Evolutionary conservation across 2,888 invertebrate genomes (phyloP), one percentile per base, ranked within the genome.

Genomic region (Temnothorax rugatulus): DNA sequence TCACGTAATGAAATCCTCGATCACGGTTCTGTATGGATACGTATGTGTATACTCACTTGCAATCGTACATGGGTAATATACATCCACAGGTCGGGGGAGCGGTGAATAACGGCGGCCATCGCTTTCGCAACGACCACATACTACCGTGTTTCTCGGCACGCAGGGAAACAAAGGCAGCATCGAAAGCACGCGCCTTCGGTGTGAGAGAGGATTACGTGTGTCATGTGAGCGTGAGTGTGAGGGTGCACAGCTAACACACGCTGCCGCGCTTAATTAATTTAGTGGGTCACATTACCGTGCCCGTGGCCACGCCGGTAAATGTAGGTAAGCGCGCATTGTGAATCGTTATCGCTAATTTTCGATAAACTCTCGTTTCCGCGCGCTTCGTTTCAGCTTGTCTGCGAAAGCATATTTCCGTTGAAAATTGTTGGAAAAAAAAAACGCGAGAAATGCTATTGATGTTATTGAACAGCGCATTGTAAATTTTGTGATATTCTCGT

Each of bases 201-300:
- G 64, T 66, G 61, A 84, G 82, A 59, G 77, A 69, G 18, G 18
- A 66, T 4, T 69, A 25, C 52, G 21, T 21, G 5, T 34, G 38
- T 21, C 2, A 41, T 34, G 52, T 41, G 9, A 25, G 18, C 18
- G 50, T 54, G 47, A 4, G 13, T 34, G 29, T 21, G 21, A 15
- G 25, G 38, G 13, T 59, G 59, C 15, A 71, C 73, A 71, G 66
- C 57, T 25, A 68, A 59, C 71, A 73, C 75, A 76, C 74, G 63
- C 66, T 71, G 57, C 52, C 71, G 54, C 79, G 71, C 84, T 86
- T 86, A 88, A 89, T 87, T 84, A 88, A 84, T 88, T 88, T 88
- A 88, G 86, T 85, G 83, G 87, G 77, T 77, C 79, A 79, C 75
- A 71, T 82, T 61, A 50, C 59, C n/a, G 59, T 75, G 41, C 84